These are phyloP conservation scores for Bryconaethiops microstoma DNA, from an alignment of 2,797 vertebrate genomes.

Conservation along the genomic window DNA sequence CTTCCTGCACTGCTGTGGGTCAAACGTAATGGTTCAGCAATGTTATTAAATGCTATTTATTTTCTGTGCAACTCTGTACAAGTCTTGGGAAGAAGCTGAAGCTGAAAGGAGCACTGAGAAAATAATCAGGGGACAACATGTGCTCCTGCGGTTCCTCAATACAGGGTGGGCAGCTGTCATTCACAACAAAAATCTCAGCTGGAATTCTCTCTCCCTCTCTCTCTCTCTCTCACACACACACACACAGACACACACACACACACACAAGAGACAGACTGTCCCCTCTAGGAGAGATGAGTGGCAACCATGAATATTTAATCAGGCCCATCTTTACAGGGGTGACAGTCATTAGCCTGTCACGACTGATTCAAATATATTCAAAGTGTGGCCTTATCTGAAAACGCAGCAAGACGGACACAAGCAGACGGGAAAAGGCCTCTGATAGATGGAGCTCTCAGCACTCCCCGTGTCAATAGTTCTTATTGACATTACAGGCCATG, in stretches of 20 bases:
- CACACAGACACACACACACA: slow-evolving; percentile 43
- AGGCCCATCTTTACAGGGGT: slow-evolving; percentile 65
- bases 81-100: background rate
- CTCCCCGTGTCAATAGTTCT: slow-evolving; percentile 55
- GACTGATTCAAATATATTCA: slow-evolving; percentile 64
- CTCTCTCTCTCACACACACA: background rate
- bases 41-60: background rate
- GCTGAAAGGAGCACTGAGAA: background rate
- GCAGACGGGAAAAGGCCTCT: slow-evolving; percentile 64
- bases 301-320: slow-evolving; percentile 79
- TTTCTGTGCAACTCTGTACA: background rate
- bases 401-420: slow-evolving; percentile 57
- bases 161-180: background rate
- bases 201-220: background rate
- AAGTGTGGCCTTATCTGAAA: slow-evolving; percentile 68
- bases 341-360: slow-evolving; percentile 67
- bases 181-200: background rate
- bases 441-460: slow-evolving; percentile 64
- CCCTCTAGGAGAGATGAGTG: slow-evolving; percentile 67
- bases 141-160: background rate
- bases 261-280: slow-evolving; percentile 27
- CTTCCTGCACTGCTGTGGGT: too few relatives aligned
- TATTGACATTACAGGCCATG: slow-evolving; percentile 52
- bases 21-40: background rate
- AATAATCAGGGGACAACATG: background rate